These are phyloP conservation scores for Lasioglossum villosulum DNA, from an alignment of 2,888 invertebrate genomes.

Conservation along the genomic window DNA sequence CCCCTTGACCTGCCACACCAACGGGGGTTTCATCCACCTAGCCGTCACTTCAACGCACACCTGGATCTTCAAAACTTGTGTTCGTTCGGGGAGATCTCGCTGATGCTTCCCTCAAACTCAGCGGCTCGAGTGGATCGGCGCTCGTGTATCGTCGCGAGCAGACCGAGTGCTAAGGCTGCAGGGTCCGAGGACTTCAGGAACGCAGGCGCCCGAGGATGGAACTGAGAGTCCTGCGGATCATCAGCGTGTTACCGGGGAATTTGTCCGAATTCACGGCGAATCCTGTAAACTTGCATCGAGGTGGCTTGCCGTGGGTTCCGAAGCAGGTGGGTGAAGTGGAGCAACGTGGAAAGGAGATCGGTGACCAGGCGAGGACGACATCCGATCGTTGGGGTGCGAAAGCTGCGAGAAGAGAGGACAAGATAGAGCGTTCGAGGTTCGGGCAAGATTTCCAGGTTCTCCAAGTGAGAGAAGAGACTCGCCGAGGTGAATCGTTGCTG, in stretches of 20 bases:
- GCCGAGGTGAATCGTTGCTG: neutral
- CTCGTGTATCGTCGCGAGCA: slow-evolving; percentile 58
- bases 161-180: slow-evolving; percentile 37
- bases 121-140: slow-evolving; percentile 49
- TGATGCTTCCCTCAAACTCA: slow-evolving; percentile 67
- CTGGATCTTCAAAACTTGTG: neutral
- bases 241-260: slow-evolving; percentile 55
- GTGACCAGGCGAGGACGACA: neutral
- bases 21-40: neutral
- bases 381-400: neutral
- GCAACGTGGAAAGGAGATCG: slow-evolving; percentile 11
- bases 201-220: slow-evolving; percentile 70
- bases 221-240: slow-evolving; percentile 61
- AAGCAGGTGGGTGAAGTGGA: neutral
- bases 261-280: slow-evolving; percentile 42
- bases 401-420: neutral
- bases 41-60: neutral
- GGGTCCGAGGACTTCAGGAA: slow-evolving; percentile 61
- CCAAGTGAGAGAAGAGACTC: neutral
- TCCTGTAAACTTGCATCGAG: neutral
- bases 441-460: neutral
- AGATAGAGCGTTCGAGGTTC: neutral
- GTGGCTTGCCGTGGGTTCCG: neutral
- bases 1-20: slow-evolving; percentile 11
- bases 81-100: slow-evolving; percentile 30